phyloP scores from a whole-genome alignment of 2,797 vertebrate species.

The Furcifer pardalis region DNA sequence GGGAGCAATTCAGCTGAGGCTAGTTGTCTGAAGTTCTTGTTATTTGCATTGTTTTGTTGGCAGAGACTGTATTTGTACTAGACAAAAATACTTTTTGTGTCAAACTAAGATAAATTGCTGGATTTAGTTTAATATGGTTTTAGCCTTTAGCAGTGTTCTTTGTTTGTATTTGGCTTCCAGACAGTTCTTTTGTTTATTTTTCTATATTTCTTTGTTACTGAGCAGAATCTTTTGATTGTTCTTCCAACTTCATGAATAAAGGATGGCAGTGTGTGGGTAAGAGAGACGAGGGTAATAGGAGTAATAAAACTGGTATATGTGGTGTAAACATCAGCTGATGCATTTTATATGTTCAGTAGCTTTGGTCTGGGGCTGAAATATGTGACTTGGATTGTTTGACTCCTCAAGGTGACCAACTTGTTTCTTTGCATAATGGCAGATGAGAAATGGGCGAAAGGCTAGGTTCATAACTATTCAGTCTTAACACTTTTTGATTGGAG shows the following conservation, averaged over 20 bases:
- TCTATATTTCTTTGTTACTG: slow-evolving; percentile 29
- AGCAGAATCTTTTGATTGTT: slow-evolving; percentile 58
- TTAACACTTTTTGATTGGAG: neutral
- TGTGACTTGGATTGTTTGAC: slow-evolving; percentile 14
- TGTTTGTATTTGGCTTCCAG: slow-evolving; percentile 20
- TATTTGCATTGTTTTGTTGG: slow-evolving; percentile 11
- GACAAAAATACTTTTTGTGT: neutral
- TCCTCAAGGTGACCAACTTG: neutral
- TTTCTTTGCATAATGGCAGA: neutral
- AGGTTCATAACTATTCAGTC: neutral
- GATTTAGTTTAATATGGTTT: slow-evolving; percentile 1
- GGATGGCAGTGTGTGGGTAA: slow-evolving; percentile 34
- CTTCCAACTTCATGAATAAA: slow-evolving; percentile 23
- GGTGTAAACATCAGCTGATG: slow-evolving; percentile 59
- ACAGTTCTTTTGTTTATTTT: slow-evolving; percentile 45
- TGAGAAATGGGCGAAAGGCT: neutral
- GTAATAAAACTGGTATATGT: neutral
- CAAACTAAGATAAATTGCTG: slow-evolving; percentile 6
- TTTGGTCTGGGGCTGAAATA: slow-evolving; percentile 8
- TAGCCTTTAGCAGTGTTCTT: slow-evolving; percentile 12
- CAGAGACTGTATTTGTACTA: slow-evolving; percentile 2
- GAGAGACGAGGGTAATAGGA: slow-evolving; percentile 44
- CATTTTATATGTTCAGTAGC: neutral
- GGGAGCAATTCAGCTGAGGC: neutral
- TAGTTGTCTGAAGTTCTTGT: neutral